Percentiles rank a stretch among this genome's conserved stretches.
phyloP scores from a whole-genome alignment of 2,797 vertebrate genomes.

The Miichthys miiuy region DNA sequence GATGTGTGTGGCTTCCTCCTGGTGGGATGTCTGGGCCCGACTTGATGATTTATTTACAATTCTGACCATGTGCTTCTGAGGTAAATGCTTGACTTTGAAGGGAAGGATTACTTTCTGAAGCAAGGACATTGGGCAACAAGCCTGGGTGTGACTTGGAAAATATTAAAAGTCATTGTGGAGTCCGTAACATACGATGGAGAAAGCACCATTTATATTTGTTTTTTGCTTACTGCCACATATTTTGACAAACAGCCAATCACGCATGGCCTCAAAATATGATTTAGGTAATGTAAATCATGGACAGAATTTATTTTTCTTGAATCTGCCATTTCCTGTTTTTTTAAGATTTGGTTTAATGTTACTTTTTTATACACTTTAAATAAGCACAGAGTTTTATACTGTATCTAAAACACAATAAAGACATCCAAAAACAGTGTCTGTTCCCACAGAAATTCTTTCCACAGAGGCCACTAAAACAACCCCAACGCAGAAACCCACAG shows the following conservation, averaged over 20 bases:
- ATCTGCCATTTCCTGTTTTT: background rate
- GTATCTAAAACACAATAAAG: constrained; percentile 26
- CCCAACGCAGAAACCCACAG: constrained; percentile 13
- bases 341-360: background rate
- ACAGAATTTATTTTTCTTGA: background rate
- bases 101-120: constrained; percentile 61
- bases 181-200: constrained; percentile 31
- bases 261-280: constrained; percentile 15
- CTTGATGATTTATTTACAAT: constrained; percentile 76
- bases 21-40: constrained; percentile 45
- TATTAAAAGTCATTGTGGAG: constrained; percentile 42
- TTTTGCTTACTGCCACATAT: constrained; percentile 15
- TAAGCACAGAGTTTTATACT: constrained; percentile 3
- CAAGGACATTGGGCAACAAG: constrained; percentile 54
- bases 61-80: constrained; percentile 65
- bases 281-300: constrained; percentile 10
- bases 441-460: constrained; percentile 41
- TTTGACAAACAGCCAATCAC: constrained; percentile 30
- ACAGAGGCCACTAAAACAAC: constrained; percentile 49
- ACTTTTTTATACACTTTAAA: background rate
- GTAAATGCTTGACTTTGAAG: constrained; percentile 67
- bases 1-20: constrained; percentile 62
- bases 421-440: constrained; percentile 45
- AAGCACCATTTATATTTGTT: constrained; percentile 17
- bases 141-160: constrained; percentile 66